A percentile compares a stretch with the other conserved stretches of the same genome.
Evolutionary conservation across 2,113 vertebrate species (phyloP).

Genomic region (Larimichthys crocea): DNA sequence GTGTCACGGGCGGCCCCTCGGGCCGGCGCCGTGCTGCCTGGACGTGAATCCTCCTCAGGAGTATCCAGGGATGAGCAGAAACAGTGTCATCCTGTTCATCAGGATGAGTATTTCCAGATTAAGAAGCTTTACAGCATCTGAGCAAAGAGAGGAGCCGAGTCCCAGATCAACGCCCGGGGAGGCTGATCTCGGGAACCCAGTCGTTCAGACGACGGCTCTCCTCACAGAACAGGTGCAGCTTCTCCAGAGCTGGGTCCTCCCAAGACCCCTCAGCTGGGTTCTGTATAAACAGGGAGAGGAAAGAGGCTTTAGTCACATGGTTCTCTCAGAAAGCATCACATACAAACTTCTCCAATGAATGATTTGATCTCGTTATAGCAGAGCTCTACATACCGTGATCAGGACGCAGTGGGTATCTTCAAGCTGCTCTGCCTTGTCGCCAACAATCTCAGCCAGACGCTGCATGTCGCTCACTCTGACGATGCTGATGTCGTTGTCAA

Average conservation of each 20-base stretch:
- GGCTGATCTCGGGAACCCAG: constrained; percentile 86
- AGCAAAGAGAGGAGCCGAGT: constrained; percentile 45
- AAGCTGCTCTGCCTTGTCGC: constrained; percentile 71
- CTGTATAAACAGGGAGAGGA: constrained; percentile 61
- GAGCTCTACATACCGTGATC: constrained; percentile 81
- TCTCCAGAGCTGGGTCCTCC: constrained; percentile 86
- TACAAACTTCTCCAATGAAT: background rate
- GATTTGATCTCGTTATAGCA: rapidly evolving
- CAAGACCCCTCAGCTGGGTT: constrained; percentile 82
- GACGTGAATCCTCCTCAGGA: constrained; percentile 82
- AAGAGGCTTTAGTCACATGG: background rate
- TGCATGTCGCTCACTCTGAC: constrained; percentile 83
- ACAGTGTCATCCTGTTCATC: constrained; percentile 73
- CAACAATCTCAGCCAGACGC: constrained; percentile 79
- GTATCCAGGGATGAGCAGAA: constrained; percentile 81
- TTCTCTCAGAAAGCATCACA: background rate
- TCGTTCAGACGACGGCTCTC: constrained; percentile 84
- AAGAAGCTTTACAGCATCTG: constrained; percentile 69
- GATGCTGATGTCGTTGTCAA: constrained; percentile 87
- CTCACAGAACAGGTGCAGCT: constrained; percentile 87
- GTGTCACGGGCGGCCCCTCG: constrained; percentile 65
- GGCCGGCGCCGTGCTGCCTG: constrained; percentile 81
- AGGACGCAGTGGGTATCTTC: constrained; percentile 86
- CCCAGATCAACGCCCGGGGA: constrained; percentile 81
- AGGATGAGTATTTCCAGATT: constrained; percentile 79